Evolutionary conservation across 2,888 invertebrate genomes (phyloP).

Genomic region (Ariolimax columbianus): DNA sequence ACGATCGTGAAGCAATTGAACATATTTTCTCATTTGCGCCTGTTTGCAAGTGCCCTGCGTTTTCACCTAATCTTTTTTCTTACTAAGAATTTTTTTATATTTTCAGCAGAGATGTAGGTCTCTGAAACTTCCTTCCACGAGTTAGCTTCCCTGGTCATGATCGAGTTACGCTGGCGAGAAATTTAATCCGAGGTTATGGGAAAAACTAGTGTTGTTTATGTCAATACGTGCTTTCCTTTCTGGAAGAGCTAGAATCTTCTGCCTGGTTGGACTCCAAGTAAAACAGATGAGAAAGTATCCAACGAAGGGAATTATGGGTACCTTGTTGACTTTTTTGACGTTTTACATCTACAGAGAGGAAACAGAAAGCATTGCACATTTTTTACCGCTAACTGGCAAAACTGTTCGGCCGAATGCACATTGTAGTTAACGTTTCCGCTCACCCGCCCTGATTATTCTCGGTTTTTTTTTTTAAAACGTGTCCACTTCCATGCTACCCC

Average conservation of each 20-base stretch:
- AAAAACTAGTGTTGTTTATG: constrained; percentile 36
- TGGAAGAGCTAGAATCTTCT: constrained; percentile 14
- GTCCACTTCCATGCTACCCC: too few species aligned
- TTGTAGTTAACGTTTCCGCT: neutral
- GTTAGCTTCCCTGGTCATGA: neutral
- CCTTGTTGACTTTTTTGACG: neutral
- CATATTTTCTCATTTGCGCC: neutral
- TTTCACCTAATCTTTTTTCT: neutral
- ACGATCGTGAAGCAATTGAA: neutral
- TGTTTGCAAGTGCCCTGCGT: neutral
- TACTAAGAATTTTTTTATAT: neutral
- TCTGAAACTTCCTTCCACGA: neutral
- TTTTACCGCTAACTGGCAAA: neutral
- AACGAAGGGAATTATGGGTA: neutral
- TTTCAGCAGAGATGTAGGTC: constrained; percentile 10
- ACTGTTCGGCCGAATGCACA: neutral
- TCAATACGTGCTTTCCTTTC: constrained; percentile 31
- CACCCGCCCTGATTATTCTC: neutral
- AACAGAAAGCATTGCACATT: neutral
- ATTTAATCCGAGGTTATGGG: constrained; percentile 12
- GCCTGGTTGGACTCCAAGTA: constrained; percentile 23
- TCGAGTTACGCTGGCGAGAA: constrained; percentile 17
- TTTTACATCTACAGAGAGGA: neutral
- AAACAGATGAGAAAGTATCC: constrained; percentile 16
- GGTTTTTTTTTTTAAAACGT: neutral